Evolutionary conservation across 2,797 vertebrate genomes (phyloP).

Genomic region (Phoebastria nigripes): DNA sequence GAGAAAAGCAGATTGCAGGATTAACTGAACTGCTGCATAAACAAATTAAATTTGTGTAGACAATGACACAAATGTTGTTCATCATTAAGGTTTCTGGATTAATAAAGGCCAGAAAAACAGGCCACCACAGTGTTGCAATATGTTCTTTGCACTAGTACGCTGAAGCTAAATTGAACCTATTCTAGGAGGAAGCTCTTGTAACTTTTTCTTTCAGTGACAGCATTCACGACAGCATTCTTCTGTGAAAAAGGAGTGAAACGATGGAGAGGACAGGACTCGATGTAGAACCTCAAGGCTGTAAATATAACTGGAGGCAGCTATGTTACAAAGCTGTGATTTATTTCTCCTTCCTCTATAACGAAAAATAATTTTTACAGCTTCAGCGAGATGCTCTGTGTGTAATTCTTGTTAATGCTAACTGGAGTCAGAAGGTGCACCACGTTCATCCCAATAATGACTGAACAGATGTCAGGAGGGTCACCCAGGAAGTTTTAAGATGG

Average conservation of each 20-base stretch:
- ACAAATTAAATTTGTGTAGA: slow-evolving; percentile 87
- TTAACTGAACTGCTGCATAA: slow-evolving; percentile 85
- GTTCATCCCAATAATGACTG: accelerated
- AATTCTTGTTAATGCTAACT: neutral
- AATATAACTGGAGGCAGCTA: neutral
- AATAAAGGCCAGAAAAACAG: slow-evolving; percentile 82
- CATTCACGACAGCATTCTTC: slow-evolving; percentile 21
- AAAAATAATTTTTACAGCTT: neutral
- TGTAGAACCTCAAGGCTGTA: neutral
- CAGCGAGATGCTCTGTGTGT: neutral
- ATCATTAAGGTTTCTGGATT: slow-evolving; percentile 82
- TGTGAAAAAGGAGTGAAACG: neutral
- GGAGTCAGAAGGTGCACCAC: neutral
- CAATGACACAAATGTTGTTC: slow-evolving; percentile 83
- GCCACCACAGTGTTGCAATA: slow-evolving; percentile 63
- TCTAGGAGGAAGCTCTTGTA: slow-evolving; percentile 8
- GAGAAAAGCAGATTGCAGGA: slow-evolving; percentile 90
- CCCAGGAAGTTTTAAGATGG: neutral
- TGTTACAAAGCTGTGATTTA: neutral
- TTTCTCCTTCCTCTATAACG: neutral
- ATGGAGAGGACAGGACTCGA: neutral
- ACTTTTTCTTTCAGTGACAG: slow-evolving; percentile 35
- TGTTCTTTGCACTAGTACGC: slow-evolving; percentile 36
- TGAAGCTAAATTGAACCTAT: slow-evolving; percentile 39
- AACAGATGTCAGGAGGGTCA: neutral